Conservation (phyloP, 37 sponge, comb jelly and placozoan species). For the Mnemiopsis leidyi region DNA sequence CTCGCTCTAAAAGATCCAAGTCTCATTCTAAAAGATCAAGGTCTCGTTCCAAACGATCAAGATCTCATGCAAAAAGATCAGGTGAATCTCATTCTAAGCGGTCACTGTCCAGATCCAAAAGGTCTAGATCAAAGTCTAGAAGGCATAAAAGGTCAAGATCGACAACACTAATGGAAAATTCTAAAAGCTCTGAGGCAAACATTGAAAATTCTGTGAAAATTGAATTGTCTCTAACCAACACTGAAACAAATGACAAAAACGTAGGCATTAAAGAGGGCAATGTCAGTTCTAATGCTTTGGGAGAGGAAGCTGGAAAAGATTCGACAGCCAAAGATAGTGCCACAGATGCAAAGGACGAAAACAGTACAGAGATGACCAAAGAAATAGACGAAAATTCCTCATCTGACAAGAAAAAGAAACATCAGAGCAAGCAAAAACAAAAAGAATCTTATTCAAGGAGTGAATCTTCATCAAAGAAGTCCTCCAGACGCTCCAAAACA, state of each 20-base stretch:
- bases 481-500: not conserved
- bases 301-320: not conserved
- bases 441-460: not conserved
- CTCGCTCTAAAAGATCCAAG: not conserved
- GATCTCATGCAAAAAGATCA: not conserved
- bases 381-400: not conserved
- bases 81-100: not conserved
- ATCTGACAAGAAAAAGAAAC: not conserved
- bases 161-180: not conserved
- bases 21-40: not conserved
- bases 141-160: not conserved
- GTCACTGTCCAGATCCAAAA: not conserved
- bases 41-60: not conserved
- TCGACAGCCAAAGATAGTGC: too few species aligned
- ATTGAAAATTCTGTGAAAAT: not conserved
- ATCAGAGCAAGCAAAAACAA: not conserved
- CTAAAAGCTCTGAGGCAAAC: too few species aligned
- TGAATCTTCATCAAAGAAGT: not conserved
- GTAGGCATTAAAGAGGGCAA: not conserved
- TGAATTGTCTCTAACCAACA: not conserved
- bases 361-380: not conserved
- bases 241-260: not conserved
- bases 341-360: too few species aligned
- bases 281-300: not conserved
- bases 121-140: conserved; percentile 4